These are phyloP conservation scores for Pygoscelis adeliae DNA, from an alignment of 2,113 vertebrate species.

Conservation along the genomic window DNA sequence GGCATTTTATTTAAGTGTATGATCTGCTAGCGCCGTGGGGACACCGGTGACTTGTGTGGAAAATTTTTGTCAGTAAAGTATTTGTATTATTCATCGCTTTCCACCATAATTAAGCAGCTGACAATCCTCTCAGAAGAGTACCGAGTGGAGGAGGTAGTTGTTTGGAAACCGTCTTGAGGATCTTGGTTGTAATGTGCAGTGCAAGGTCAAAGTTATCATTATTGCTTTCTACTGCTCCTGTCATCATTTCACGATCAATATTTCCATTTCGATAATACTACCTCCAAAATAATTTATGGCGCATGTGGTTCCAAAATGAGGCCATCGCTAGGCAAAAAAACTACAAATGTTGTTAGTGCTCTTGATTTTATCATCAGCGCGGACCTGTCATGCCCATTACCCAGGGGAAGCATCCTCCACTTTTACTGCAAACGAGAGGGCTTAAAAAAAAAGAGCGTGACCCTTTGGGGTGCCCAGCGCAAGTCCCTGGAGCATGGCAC, in stretches of 20 bases:
- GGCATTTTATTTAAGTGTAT: accelerated
- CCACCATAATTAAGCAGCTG: not conserved
- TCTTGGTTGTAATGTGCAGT: not conserved
- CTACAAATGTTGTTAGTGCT: no score
- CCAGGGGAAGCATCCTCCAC: not conserved
- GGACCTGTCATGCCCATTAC: accelerated
- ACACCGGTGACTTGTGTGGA: not conserved
- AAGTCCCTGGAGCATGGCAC: accelerated
- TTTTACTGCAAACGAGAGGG: accelerated
- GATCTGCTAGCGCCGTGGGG: not conserved
- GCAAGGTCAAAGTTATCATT: not conserved
- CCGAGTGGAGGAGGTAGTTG: not conserved
- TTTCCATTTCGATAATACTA: not conserved
- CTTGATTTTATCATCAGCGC: not conserved
- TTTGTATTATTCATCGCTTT: not conserved
- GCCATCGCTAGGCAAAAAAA: not conserved
- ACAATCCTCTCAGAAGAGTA: not conserved
- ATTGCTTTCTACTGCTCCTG: not conserved
- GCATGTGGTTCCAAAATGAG: not conserved
- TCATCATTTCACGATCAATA: accelerated
- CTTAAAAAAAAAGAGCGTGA: accelerated
- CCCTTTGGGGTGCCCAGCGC: not conserved
- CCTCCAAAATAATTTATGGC: not conserved
- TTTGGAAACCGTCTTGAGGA: not conserved
- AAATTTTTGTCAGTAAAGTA: not conserved